These are phyloP conservation scores for Hipposideros larvatus DNA, from an alignment of 2,797 vertebrate genomes.

Conservation along the genomic window DNA sequence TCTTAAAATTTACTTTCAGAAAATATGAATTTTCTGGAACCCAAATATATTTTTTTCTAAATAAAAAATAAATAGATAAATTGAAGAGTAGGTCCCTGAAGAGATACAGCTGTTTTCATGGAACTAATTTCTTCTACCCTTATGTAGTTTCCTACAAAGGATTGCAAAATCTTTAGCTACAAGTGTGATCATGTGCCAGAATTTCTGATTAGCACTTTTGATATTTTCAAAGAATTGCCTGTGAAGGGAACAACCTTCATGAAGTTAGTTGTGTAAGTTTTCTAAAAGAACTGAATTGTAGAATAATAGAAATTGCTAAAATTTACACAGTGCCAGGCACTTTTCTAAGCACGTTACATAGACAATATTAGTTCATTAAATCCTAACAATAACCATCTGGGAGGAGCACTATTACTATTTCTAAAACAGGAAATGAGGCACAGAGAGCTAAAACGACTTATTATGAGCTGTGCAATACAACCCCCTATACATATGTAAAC, in stretches of 20 bases:
- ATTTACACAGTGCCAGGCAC: not conserved
- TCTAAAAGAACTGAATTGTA: not conserved
- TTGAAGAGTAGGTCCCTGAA: not conserved
- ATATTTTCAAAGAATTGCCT: not conserved
- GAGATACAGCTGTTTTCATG: not conserved
- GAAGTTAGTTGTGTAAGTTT: not conserved
- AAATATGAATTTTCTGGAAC: not conserved
- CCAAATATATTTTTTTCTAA: not conserved
- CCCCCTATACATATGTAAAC: not conserved
- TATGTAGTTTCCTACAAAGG: not conserved
- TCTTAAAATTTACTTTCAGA: not conserved
- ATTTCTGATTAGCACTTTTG: not conserved
- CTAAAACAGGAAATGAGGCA: not conserved
- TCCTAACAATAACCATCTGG: not conserved
- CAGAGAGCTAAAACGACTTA: not conserved
- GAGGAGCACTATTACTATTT: not conserved
- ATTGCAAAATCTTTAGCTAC: not conserved
- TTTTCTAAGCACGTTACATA: not conserved
- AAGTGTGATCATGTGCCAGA: not conserved
- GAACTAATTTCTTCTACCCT: slow-evolving; percentile 23
- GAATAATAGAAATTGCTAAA: not conserved
- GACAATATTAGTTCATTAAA: not conserved
- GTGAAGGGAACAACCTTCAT: not conserved
- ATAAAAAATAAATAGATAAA: not conserved
- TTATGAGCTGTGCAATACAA: not conserved